phyloP scores from a whole-genome alignment of 1,140 invertebrate species.

The Aethina tumida region DNA sequence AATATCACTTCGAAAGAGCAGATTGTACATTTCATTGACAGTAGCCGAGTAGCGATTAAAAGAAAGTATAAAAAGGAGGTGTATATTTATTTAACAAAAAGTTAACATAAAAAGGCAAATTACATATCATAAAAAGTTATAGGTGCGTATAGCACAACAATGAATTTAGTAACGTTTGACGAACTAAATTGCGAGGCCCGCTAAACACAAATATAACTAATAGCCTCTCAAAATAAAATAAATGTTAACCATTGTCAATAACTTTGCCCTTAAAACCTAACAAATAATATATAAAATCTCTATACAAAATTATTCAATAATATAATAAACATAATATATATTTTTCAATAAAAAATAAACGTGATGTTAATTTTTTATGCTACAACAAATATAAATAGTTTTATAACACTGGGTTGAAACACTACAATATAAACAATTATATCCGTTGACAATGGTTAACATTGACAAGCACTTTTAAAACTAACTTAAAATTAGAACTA shows the following conservation, averaged over 20 bases:
- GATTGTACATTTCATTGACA: background rate
- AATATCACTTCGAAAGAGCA: background rate
- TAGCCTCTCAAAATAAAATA: conserved; percentile 20
- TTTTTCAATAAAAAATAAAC: conserved; percentile 15
- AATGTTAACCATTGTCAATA: conserved; percentile 25
- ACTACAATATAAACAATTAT: conserved; percentile 12
- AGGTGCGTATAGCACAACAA: conserved; percentile 27
- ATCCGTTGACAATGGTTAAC: conserved; percentile 22
- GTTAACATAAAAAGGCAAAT: conserved; percentile 19
- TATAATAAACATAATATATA: no score
- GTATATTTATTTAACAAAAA: background rate
- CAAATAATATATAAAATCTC: conserved; percentile 22
- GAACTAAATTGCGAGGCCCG: conserved; percentile 21
- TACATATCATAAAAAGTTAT: conserved; percentile 21
- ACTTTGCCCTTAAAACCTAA: conserved; percentile 12
- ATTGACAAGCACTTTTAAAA: conserved; percentile 21
- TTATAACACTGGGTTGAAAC: conserved; percentile 26
- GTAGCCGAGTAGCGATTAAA: background rate
- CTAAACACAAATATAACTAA: conserved; percentile 24
- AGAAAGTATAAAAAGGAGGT: background rate
- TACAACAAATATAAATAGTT: conserved; percentile 19
- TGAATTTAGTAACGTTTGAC: conserved; percentile 15
- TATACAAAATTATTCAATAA: conserved; percentile 20
- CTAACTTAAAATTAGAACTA: conserved; percentile 29
- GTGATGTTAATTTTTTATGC: conserved; percentile 22